phyloP scores from a whole-genome alignment of 2,888 invertebrate species.

The Chrysomela aeneicollis region DNA sequence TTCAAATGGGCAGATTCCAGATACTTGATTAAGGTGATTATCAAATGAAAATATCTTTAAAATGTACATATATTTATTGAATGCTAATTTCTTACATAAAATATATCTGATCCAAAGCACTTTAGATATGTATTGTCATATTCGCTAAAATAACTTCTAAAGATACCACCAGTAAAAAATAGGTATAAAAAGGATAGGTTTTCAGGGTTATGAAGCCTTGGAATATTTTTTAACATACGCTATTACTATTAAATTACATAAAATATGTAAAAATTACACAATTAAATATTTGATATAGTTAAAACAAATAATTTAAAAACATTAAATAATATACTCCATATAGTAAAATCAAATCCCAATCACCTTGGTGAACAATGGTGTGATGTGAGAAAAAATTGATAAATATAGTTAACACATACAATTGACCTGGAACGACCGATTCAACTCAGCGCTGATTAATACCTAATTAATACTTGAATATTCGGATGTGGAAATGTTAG shows the following conservation, averaged over 20 bases:
- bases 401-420: constrained; percentile 1
- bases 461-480: constrained; percentile 23
- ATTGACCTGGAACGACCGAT: not conserved
- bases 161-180: not conserved
- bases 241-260: constrained; percentile 50
- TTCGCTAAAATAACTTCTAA: not conserved
- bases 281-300: constrained; percentile 59
- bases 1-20: too few relatives aligned
- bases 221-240: constrained; percentile 41
- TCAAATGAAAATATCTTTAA: not conserved
- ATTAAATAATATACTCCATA: constrained; percentile 38
- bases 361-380: constrained; percentile 50
- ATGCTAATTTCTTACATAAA: not conserved
- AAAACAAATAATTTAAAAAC: constrained; percentile 55
- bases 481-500: constrained; percentile 44
- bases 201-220: constrained; percentile 40
- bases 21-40: too few relatives aligned
- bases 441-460: not conserved
- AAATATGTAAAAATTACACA: constrained; percentile 48
- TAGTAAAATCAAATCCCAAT: constrained; percentile 51
- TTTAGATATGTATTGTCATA: constrained; percentile 2
- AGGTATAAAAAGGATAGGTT: constrained; percentile 20
- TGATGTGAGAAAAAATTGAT: constrained; percentile 40
- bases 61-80: constrained; percentile 4
- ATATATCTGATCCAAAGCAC: constrained; percentile 1